Evolutionary conservation across 2,888 invertebrate species (phyloP), one percentile per base, ranked within the genome.

Genomic region (Erynnis tages): DNA sequence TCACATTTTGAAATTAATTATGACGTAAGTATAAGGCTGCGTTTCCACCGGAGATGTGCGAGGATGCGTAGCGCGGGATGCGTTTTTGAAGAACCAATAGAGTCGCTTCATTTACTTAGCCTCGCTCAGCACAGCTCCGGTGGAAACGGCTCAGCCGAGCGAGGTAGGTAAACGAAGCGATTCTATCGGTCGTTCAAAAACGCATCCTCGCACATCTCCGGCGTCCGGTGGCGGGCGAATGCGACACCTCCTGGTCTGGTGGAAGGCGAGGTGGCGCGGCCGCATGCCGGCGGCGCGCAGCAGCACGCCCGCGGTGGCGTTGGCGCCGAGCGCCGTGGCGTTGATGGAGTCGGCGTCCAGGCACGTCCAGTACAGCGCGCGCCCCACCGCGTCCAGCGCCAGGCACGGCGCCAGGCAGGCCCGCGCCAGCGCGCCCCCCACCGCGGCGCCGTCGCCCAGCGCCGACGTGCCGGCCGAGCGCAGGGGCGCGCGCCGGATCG

Each of bases 311-410:
- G 91, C 76, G 14, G 92, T 91, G 1, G 91, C 91, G 67, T 92
- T 91, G 68, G 78, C 92, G 54, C 94, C 93, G 17, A 95, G 90
- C 56, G 94, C 91, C 0, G 97, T 97, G 0, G 97, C 95, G 76
- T 98, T 98, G 40, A 98, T 97, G 0, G 95, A 94, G 73, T 98
- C 95, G 5, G 94, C 93, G 57, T 92, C 91, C 0, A 94, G 90
- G 66, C 97, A 97, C 0, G 96, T 95, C 97, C 97, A 98, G 82
- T 97, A 98, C 0, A 98, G 76, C 1, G 96, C 84, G 10, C 97
- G 91, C 0, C 97, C 95, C 23, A 96, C 90, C 0, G 95, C 93
- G 78, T 98, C 98, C 4, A 98, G 87, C 0, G 95, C 97, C 65
- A 98, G 91, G 76, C 97, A n/a, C n/a, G n/a, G n/a, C n/a, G n/a